These are phyloP conservation scores for Drosophila leonis DNA, from an alignment of 2,888 invertebrate species.

Conservation along the genomic window DNA sequence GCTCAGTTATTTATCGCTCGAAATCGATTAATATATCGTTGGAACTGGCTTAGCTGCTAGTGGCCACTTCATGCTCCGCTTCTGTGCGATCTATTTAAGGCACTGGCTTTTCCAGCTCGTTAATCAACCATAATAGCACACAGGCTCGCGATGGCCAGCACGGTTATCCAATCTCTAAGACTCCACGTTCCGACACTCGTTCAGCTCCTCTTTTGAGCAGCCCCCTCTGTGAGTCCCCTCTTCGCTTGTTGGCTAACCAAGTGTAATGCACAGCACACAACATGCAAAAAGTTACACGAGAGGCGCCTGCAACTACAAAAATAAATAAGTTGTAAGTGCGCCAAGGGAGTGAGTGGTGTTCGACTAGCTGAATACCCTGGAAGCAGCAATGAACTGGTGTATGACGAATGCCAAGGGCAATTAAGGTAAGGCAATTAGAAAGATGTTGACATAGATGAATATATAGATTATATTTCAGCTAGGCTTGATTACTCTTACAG, in stretches of 20 bases:
- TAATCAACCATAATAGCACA: slow-evolving; percentile 45
- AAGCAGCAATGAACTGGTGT: neutral
- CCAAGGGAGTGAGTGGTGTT: neutral
- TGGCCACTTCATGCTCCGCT: slow-evolving; percentile 11
- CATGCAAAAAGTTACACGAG: slow-evolving; percentile 49
- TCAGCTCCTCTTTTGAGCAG: neutral
- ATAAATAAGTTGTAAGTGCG: slow-evolving; percentile 13
- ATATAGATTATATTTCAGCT: neutral
- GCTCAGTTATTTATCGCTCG: slow-evolving; percentile 4
- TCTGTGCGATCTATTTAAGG: slow-evolving; percentile 36
- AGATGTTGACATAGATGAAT: too few relatives aligned
- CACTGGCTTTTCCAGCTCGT: slow-evolving; percentile 43
- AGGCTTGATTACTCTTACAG: neutral
- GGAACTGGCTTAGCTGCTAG: slow-evolving; percentile 4
- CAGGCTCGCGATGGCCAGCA: slow-evolving; percentile 11
- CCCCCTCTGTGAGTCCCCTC: neutral
- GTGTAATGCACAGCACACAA: slow-evolving; percentile 42
- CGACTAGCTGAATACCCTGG: neutral
- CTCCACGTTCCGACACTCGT: neutral
- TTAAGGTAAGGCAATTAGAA: too few relatives aligned
- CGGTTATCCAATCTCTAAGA: slow-evolving; percentile 9
- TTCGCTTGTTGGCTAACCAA: slow-evolving; percentile 31
- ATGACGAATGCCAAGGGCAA: neutral
- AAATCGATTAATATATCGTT: slow-evolving; percentile 32
- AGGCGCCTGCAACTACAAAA: slow-evolving; percentile 25